Evolutionary conservation across 2,797 vertebrate genomes (phyloP).

Genomic region (Micrastur ruficollis): DNA sequence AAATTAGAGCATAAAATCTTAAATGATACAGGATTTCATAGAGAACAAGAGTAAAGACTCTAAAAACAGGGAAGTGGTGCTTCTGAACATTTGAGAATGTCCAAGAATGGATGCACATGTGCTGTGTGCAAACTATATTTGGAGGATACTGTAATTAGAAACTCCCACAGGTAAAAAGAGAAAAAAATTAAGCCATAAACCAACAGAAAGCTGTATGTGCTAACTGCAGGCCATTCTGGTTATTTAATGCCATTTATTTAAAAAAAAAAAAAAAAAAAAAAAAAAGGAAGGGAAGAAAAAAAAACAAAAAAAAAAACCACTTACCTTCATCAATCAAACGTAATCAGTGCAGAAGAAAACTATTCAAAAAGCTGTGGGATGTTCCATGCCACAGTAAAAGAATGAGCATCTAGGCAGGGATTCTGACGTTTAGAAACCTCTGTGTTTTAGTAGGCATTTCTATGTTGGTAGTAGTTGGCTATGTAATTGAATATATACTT

Average conservation of each 20-base stretch:
- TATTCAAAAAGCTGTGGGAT: neutral
- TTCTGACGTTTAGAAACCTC: neutral
- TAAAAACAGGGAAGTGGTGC: neutral
- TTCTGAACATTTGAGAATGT: neutral
- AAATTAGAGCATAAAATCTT: neutral
- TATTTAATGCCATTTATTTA: neutral
- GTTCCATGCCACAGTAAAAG: neutral
- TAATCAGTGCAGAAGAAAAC: neutral
- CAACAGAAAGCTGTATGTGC: neutral
- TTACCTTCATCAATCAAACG: neutral
- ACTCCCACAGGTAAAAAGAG: neutral
- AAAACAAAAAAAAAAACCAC: neutral
- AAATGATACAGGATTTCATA: neutral
- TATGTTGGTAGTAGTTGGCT: neutral
- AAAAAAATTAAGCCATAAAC: neutral
- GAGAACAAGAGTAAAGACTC: neutral
- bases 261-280: neutral
- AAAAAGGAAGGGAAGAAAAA: accelerated
- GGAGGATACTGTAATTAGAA: neutral
- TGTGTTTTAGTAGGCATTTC: neutral
- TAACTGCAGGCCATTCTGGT: neutral
- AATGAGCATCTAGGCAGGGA: neutral
- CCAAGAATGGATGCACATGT: neutral
- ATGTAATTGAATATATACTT: neutral
- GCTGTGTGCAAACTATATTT: neutral